Percentiles rank a stretch among this genome's conserved stretches.
Conservation (phyloP, 2,113 vertebrate species). For the Formicarius rufipectus region DNA sequence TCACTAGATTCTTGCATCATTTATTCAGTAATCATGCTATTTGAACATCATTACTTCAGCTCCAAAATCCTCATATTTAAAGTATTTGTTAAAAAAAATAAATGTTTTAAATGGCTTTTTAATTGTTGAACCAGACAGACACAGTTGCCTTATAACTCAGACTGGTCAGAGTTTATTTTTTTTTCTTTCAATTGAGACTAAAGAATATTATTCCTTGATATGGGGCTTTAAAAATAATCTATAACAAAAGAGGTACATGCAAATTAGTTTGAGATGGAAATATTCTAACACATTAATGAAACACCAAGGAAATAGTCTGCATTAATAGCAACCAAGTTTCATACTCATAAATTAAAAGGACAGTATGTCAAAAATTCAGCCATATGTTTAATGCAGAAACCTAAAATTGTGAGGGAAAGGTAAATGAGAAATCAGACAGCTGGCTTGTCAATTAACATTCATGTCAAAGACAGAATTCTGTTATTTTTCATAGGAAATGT, state of each 20-base stretch:
- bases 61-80: background rate
- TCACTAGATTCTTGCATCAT: background rate
- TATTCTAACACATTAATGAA: background rate
- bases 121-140: background rate
- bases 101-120: background rate
- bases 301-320: background rate
- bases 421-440: background rate
- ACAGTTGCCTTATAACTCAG: background rate
- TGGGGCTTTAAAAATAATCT: background rate
- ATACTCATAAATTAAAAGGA: background rate
- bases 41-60: background rate
- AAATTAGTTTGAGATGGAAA: background rate
- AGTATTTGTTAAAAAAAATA: background rate
- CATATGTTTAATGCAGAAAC: background rate
- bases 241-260: background rate
- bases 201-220: background rate
- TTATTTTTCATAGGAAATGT: background rate
- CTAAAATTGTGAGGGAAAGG: background rate
- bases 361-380: background rate
- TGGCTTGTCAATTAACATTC: constrained; percentile 2
- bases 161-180: background rate
- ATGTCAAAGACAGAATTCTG: background rate
- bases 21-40: background rate
- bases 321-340: background rate
- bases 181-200: background rate